phyloP scores from a whole-genome alignment of 2,797 vertebrate species.

The Bovichtus diacanthus region DNA sequence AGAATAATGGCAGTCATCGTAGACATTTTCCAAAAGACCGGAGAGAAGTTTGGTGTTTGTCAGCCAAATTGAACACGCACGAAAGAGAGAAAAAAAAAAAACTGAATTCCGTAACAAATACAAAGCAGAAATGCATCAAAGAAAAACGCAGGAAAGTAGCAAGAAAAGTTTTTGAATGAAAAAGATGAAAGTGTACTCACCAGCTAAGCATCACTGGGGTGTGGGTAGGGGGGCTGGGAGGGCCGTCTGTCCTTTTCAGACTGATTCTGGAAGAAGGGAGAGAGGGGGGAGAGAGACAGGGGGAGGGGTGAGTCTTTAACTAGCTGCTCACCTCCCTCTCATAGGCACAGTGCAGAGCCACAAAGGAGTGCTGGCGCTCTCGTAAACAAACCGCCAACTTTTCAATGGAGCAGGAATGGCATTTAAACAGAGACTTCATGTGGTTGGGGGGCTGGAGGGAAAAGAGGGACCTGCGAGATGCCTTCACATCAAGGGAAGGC shows the following conservation, averaged over 20 bases:
- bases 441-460: constrained; percentile 12
- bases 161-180: constrained; percentile 11
- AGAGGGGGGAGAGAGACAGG: constrained; percentile 51
- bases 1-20: constrained; percentile 7
- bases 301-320: constrained; percentile 67
- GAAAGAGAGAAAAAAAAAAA: too few species aligned
- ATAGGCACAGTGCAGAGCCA: constrained; percentile 61
- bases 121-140: not conserved
- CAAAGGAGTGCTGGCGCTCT: constrained; percentile 68
- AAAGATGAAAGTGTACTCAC: constrained; percentile 78
- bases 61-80: constrained; percentile 1
- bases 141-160: constrained; percentile 26
- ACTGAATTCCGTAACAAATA: not conserved
- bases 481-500: constrained; percentile 51
- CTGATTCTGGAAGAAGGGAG: constrained; percentile 70
- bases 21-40: constrained; percentile 9
- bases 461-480: constrained; percentile 23
- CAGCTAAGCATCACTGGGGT: constrained; percentile 88
- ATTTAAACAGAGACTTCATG: constrained; percentile 59
- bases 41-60: constrained; percentile 29
- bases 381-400: constrained; percentile 82
- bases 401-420: constrained; percentile 73
- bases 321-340: constrained; percentile 59
- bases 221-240: constrained; percentile 58
- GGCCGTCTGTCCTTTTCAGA: constrained; percentile 81